Evolutionary conservation across 2,113 vertebrate genomes (phyloP).

Genomic region (Brachyhypopomus occidentalis): DNA sequence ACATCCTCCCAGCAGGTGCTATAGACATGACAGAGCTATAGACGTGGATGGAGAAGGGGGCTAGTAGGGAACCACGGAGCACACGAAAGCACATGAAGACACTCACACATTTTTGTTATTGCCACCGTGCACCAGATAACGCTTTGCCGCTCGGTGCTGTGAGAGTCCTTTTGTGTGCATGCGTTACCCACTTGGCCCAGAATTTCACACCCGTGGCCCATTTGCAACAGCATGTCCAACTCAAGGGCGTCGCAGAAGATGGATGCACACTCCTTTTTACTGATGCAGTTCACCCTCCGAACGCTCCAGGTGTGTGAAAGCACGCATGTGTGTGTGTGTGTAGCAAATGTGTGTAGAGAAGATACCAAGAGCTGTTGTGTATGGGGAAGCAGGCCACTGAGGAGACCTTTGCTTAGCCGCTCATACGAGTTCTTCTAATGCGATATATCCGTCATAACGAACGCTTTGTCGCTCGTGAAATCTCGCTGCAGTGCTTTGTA

Average conservation of each 20-base stretch:
- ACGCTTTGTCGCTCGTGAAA: neutral
- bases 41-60: no score
- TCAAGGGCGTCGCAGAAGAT: constrained; percentile 9
- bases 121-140: neutral
- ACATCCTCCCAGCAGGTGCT: neutral
- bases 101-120: neutral
- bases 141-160: neutral
- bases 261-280: neutral
- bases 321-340: no score
- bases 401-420: neutral
- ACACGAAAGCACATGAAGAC: neutral
- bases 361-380: neutral
- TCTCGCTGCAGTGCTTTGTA: neutral
- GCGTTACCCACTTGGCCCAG: constrained; percentile 15
- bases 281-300: constrained; percentile 12
- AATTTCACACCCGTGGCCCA: constrained; percentile 17
- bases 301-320: neutral
- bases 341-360: neutral
- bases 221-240: neutral
- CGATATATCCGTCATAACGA: neutral
- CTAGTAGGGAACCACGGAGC: neutral
- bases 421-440: neutral
- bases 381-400: neutral
- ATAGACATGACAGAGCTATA: neutral
- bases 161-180: neutral